Percentiles rank a stretch among this genome's conserved stretches.
phyloP scores from a whole-genome alignment of 1,140 invertebrate species.

The Homalodisca vitripennis region DNA sequence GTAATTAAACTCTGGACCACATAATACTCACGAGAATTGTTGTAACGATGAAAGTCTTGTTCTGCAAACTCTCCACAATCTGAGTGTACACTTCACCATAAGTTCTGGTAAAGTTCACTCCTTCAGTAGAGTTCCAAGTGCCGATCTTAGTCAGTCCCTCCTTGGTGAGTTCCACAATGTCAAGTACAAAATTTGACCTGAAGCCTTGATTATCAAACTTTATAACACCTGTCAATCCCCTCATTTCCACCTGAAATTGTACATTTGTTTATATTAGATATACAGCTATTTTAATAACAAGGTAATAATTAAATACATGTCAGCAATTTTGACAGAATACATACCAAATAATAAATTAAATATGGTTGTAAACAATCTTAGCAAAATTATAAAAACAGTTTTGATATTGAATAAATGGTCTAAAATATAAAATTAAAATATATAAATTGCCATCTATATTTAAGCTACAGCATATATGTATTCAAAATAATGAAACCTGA shows the following conservation, averaged over 20 bases:
- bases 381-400: too few relatives aligned
- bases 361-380: too few relatives aligned
- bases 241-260: conserved; percentile 75
- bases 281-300: background rate
- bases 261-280: background rate
- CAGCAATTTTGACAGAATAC: too few relatives aligned
- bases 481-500: too few relatives aligned
- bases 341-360: too few relatives aligned
- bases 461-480: too few relatives aligned
- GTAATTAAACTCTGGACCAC: too few relatives aligned
- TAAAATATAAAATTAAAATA: too few relatives aligned
- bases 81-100: conserved; percentile 79
- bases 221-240: conserved; percentile 88
- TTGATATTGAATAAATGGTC: too few relatives aligned
- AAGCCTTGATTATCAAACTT: conserved; percentile 95
- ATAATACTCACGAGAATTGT: conserved; percentile 78
- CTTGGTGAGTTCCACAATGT: conserved; percentile 84
- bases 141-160: conserved; percentile 81
- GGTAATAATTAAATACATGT: background rate
- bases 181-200: conserved; percentile 85
- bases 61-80: conserved; percentile 84
- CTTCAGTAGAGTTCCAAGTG: conserved; percentile 84
- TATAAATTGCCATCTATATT: too few relatives aligned
- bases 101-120: conserved; percentile 87
- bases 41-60: conserved; percentile 89